phyloP scores from a whole-genome alignment of 2,888 invertebrate genomes.

The Torymus tubicola region DNA sequence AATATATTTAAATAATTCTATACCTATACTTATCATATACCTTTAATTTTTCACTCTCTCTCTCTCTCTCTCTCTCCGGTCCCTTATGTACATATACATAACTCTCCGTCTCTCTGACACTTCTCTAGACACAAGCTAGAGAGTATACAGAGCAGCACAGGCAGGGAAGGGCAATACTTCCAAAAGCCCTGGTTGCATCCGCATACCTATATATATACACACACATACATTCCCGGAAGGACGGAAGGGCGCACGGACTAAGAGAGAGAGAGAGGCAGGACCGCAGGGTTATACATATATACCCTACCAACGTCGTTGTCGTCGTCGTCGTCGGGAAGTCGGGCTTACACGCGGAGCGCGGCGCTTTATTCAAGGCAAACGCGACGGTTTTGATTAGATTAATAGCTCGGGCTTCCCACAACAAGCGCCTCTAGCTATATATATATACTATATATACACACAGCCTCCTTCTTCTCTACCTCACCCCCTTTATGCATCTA shows the following conservation, averaged over 20 bases:
- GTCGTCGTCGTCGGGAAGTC: conserved; percentile 6
- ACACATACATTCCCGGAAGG: not conserved
- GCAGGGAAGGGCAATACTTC: not conserved
- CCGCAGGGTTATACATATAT: not conserved
- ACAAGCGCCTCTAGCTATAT: conserved; percentile 12
- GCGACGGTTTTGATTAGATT: conserved; percentile 64
- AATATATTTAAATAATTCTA: no score
- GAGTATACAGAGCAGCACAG: conserved; percentile 1
- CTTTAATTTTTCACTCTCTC: no score
- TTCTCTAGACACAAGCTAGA: not conserved
- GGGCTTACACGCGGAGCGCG: conserved; percentile 12
- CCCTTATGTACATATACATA: not conserved
- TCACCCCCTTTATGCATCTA: no score
- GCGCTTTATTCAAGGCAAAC: conserved; percentile 55
- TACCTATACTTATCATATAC: no score
- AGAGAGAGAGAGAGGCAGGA: not conserved
- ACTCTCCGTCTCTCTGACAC: not conserved
- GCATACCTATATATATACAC: no score
- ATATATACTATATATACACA: no score
- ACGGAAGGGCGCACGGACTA: conserved; percentile 1
- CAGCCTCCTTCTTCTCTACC: no score
- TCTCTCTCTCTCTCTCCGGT: not conserved
- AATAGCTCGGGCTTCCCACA: conserved; percentile 56
- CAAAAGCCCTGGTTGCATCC: conserved; percentile 14
- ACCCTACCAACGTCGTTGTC: no score